Conservation (phyloP, 2,113 vertebrate genomes). For the Pao palembangensis region DNA sequence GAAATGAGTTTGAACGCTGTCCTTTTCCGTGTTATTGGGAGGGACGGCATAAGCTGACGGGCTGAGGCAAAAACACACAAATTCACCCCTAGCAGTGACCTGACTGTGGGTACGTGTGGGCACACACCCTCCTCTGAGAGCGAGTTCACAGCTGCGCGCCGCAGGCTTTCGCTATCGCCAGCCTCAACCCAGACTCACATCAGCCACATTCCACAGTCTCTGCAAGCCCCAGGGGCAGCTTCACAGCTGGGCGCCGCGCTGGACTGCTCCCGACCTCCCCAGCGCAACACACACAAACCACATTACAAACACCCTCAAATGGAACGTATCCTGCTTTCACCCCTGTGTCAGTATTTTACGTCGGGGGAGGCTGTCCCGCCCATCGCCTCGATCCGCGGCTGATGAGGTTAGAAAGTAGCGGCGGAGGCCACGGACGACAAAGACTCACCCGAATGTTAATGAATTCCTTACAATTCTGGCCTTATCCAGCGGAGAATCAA, state of each 20-base stretch:
- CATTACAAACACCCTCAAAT: constrained; percentile 10
- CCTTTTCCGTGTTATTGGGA: constrained; percentile 32
- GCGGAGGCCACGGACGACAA: constrained; percentile 15
- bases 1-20: constrained; percentile 59
- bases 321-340: constrained; percentile 20
- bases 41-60: constrained; percentile 4
- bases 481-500: background rate
- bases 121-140: constrained; percentile 12
- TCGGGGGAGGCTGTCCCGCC: constrained; percentile 6
- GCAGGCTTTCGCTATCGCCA: constrained; percentile 38
- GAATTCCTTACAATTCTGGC: constrained; percentile 14
- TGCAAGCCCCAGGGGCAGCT: constrained; percentile 42
- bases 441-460: constrained; percentile 20
- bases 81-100: constrained; percentile 7
- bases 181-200: constrained; percentile 53
- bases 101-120: constrained; percentile 15
- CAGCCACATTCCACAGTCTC: constrained; percentile 63
- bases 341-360: background rate
- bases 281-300: background rate
- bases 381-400: constrained; percentile 16
- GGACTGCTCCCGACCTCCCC: constrained; percentile 30
- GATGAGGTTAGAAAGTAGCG: constrained; percentile 26
- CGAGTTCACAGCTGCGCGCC: constrained; percentile 60
- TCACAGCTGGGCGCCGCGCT: constrained; percentile 62
- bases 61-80: constrained; percentile 6